phyloP scores from a whole-genome alignment of 2,888 invertebrate genomes.

The Autographa pulchrina region DNA sequence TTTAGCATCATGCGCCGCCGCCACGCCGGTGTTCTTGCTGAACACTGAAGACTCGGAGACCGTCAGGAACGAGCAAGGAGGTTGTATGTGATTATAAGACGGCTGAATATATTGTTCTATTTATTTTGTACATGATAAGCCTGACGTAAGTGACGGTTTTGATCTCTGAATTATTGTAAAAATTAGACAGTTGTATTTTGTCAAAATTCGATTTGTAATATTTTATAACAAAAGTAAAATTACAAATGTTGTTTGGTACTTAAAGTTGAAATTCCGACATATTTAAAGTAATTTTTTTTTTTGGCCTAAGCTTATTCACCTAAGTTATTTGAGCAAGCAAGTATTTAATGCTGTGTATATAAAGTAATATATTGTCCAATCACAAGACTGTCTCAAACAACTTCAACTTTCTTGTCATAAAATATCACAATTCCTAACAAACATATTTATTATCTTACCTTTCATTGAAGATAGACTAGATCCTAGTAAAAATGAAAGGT shows the following conservation, averaged over 20 bases:
- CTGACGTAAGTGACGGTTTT: neutral
- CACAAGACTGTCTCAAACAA: neutral
- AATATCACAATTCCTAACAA: neutral
- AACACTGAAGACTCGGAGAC: neutral
- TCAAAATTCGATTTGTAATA: neutral
- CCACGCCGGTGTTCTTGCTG: slow-evolving; percentile 45
- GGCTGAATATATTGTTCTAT: neutral
- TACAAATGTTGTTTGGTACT: neutral
- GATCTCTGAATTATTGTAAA: neutral
- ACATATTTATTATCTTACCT: neutral
- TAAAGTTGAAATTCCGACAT: neutral
- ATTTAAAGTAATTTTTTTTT: neutral
- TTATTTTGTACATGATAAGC: neutral
- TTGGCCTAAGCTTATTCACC: neutral
- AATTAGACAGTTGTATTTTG: neutral
- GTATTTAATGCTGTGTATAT: too few relatives aligned
- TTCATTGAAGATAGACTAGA: neutral
- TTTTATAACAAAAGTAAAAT: neutral
- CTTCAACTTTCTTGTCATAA: neutral
- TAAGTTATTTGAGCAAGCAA: too few relatives aligned
- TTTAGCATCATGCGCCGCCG: slow-evolving; percentile 76
- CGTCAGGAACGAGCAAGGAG: slow-evolving; percentile 7
- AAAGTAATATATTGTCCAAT: neutral
- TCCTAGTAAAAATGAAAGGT: neutral
- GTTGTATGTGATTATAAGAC: neutral